Conservation (phyloP, 2,888 invertebrate species). For the Diaprepes abbreviatus region DNA sequence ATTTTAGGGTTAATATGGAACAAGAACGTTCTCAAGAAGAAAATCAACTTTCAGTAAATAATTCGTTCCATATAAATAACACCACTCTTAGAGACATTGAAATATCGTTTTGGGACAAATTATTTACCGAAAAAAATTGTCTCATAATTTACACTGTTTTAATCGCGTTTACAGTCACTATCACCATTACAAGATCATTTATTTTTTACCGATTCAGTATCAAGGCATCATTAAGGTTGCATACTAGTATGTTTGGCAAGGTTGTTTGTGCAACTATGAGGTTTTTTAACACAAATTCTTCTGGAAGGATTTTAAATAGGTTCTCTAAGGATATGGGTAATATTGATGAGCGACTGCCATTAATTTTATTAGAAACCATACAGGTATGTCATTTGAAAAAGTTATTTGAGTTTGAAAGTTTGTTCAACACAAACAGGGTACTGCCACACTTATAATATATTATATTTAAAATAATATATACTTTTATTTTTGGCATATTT, state of each 20-base stretch:
- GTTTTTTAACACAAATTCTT: slow-evolving; percentile 78
- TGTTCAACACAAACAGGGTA: too few relatives aligned
- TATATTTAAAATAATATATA: too few relatives aligned
- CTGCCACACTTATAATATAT: too few relatives aligned
- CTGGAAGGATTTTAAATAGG: slow-evolving; percentile 75
- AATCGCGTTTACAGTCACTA: slow-evolving; percentile 60
- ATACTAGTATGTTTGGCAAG: slow-evolving; percentile 67
- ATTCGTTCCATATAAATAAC: not conserved
- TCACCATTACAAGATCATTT: slow-evolving; percentile 65
- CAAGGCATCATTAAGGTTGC: slow-evolving; percentile 70
- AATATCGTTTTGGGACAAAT: not conserved
- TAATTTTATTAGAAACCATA: slow-evolving; percentile 67
- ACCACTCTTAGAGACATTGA: not conserved
- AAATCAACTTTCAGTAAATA: not conserved
- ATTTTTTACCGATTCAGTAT: slow-evolving; percentile 70
- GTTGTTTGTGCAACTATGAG: slow-evolving; percentile 73
- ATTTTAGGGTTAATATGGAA: slow-evolving; percentile 59
- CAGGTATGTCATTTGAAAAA: too few relatives aligned
- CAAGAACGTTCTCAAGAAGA: slow-evolving; percentile 16
- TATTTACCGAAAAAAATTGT: slow-evolving; percentile 54
- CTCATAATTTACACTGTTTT: slow-evolving; percentile 63
- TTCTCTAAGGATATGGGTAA: slow-evolving; percentile 78
- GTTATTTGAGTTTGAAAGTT: too few relatives aligned
- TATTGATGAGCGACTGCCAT: slow-evolving; percentile 69
- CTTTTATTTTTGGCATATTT: too few relatives aligned